Percentiles rank a stretch among this genome's conserved stretches.
Evolutionary conservation across 2,888 invertebrate genomes (phyloP).

Genomic region (Nineta flava): DNA sequence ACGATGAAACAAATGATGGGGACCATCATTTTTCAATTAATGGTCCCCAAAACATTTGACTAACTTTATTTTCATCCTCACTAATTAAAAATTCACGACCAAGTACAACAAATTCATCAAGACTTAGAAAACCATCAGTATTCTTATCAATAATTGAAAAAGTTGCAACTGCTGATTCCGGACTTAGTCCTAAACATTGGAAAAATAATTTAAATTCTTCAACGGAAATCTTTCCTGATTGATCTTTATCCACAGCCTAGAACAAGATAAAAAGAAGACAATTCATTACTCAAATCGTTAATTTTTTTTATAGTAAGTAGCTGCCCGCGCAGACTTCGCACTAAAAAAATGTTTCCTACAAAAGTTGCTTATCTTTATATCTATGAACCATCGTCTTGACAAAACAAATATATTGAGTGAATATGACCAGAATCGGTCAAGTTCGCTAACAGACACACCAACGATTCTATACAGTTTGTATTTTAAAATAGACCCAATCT

Average conservation of each 20-base stretch:
- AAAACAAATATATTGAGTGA: too few species aligned
- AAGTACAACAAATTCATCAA: slow-evolving; percentile 64
- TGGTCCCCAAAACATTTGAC: slow-evolving; percentile 79
- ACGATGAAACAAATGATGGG: too few species aligned
- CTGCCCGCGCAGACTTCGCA: too few species aligned
- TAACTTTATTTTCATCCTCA: slow-evolving; percentile 57
- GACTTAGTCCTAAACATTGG: slow-evolving; percentile 56
- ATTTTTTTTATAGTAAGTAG: too few species aligned
- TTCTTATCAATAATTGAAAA: slow-evolving; percentile 67
- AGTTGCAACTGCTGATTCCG: slow-evolving; percentile 59
- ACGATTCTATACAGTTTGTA: too few species aligned
- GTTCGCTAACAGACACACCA: too few species aligned
- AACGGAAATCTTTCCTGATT: slow-evolving; percentile 59
- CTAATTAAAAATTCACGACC: slow-evolving; percentile 68
- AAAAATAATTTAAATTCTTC: slow-evolving; percentile 73
- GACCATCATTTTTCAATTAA: slow-evolving; percentile 27
- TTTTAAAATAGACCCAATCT: too few species aligned
- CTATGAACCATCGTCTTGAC: too few species aligned
- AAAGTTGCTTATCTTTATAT: too few species aligned
- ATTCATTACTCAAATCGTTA: background rate
- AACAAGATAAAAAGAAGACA: slow-evolving; percentile 13
- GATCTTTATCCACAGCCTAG: slow-evolving; percentile 70
- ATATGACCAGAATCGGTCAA: too few species aligned
- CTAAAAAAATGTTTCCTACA: too few species aligned
- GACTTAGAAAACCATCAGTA: slow-evolving; percentile 57